Conservation (phyloP, 2,888 invertebrate species). For the Helobdella robusta region DNA sequence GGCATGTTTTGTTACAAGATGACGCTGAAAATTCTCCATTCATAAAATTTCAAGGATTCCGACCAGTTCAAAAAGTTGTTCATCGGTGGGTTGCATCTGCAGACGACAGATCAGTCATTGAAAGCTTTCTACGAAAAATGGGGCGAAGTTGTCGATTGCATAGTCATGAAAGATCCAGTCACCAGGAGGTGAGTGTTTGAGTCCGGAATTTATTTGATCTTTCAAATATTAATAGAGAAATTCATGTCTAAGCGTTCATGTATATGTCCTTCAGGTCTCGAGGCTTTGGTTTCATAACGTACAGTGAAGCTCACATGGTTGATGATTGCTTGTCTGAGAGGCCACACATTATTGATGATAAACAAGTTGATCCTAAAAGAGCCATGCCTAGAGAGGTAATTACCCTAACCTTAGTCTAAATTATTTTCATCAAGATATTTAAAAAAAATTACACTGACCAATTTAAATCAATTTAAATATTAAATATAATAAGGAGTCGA, state of each 20-base stretch:
- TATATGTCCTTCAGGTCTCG: conserved; percentile 60
- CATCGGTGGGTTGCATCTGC: conserved; percentile 89
- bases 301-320: conserved; percentile 84
- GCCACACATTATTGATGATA: conserved; percentile 84
- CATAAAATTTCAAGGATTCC: too few relatives aligned
- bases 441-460: neutral
- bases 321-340: conserved; percentile 74
- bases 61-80: conserved; percentile 66
- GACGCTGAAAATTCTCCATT: too few relatives aligned
- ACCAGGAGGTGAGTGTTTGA: conserved; percentile 31
- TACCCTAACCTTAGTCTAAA: too few relatives aligned
- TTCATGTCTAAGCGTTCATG: neutral
- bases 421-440: conserved; percentile 7
- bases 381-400: conserved; percentile 69
- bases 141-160: conserved; percentile 62
- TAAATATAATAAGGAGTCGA: conserved; percentile 53
- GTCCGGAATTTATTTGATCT: neutral
- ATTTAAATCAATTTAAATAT: neutral
- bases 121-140: conserved; percentile 89
- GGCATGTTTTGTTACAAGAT: too few relatives aligned
- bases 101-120: conserved; percentile 79
- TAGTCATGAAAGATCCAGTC: conserved; percentile 38
- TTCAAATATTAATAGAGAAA: too few relatives aligned
- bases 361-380: conserved; percentile 89
- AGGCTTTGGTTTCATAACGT: conserved; percentile 96